Evolutionary conservation across 1,140 invertebrate genomes (phyloP).

Genomic region (Amyelois transitella): DNA sequence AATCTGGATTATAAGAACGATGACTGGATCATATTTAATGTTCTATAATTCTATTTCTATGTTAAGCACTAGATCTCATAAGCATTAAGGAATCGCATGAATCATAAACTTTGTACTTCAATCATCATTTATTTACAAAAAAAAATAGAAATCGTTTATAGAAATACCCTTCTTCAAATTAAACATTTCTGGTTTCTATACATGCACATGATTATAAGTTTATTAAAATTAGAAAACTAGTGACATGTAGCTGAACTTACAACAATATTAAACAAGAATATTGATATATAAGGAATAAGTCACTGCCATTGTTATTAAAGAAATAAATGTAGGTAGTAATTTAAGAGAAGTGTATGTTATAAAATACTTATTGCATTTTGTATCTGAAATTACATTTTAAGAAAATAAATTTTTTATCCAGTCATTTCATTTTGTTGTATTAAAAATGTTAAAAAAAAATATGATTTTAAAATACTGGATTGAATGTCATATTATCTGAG

Average conservation of each 20-base stretch:
- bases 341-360: slow-evolving; percentile 1
- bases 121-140: slow-evolving; percentile 46
- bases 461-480: too few relatives aligned
- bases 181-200: slow-evolving; percentile 15
- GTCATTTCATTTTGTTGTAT: slow-evolving; percentile 13
- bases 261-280: slow-evolving; percentile 10
- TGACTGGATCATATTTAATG: not conserved
- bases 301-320: slow-evolving; percentile 22
- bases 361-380: slow-evolving; percentile 11
- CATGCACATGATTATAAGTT: slow-evolving; percentile 29
- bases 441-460: not conserved
- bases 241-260: slow-evolving; percentile 4
- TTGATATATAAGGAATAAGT: slow-evolving; percentile 13
- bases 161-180: slow-evolving; percentile 10
- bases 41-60: not conserved
- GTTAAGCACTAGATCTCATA: slow-evolving; percentile 4
- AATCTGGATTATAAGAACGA: slow-evolving; percentile 23
- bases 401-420: slow-evolving; percentile 18
- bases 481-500: not conserved
- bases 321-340: slow-evolving; percentile 1
- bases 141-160: slow-evolving; percentile 37
- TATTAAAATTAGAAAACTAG: slow-evolving; percentile 8
- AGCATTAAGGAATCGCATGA: not conserved
- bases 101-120: slow-evolving; percentile 10
- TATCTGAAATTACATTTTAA: slow-evolving; percentile 17